These are phyloP conservation scores for Scomber japonicus DNA, from an alignment of 2,113 vertebrate species.

Conservation along the genomic window DNA sequence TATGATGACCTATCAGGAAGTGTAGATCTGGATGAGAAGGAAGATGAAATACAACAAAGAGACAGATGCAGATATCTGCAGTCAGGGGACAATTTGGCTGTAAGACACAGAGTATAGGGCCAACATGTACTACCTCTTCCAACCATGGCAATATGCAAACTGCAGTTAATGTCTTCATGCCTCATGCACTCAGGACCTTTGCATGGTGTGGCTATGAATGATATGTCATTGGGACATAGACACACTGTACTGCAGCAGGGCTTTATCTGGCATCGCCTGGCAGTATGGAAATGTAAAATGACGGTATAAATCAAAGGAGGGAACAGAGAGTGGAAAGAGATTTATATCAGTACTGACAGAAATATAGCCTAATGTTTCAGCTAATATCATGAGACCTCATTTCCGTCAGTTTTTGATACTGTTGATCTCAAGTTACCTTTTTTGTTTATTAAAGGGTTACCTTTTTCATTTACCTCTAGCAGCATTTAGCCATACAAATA, in stretches of 20 bases:
- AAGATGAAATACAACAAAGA: not conserved
- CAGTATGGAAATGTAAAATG: not conserved
- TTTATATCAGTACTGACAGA: not conserved
- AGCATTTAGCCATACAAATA: no score
- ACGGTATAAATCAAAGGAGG: not conserved
- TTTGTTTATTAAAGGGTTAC: no score
- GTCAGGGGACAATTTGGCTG: not conserved
- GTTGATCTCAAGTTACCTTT: no score
- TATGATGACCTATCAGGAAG: not conserved
- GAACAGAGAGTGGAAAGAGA: not conserved
- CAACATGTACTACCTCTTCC: not conserved
- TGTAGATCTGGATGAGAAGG: not conserved
- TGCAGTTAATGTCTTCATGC: not conserved
- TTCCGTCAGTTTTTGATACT: no score
- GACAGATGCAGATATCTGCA: not conserved
- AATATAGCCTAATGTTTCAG: no score
- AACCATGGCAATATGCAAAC: slow-evolving; percentile 59
- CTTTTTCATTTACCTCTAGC: no score
- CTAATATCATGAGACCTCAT: no score
- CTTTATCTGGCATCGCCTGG: slow-evolving; percentile 20
- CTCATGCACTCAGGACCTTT: slow-evolving; percentile 29
- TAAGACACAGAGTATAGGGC: not conserved
- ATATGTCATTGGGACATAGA: not conserved
- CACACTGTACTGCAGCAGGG: not conserved
- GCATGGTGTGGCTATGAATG: not conserved